These are phyloP conservation scores for Fregata magnificens DNA, from an alignment of 2,113 vertebrate species.

Conservation along the genomic window DNA sequence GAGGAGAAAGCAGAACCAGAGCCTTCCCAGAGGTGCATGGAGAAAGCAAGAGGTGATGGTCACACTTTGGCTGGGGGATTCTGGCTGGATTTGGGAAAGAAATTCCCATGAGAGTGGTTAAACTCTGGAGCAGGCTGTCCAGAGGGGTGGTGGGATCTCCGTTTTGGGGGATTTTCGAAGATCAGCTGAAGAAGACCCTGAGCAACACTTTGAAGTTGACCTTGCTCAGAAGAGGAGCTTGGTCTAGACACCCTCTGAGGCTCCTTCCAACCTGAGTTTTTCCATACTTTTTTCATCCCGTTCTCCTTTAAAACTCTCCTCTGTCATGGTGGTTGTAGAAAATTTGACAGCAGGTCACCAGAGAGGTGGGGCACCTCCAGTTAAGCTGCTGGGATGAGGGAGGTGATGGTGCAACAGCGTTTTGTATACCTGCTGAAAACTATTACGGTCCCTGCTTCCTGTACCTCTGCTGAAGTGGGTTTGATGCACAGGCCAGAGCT, in stretches of 20 bases:
- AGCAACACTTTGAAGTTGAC: not conserved
- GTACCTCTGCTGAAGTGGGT: rapidly evolving
- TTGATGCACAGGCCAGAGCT: not conserved
- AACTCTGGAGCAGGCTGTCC: not conserved
- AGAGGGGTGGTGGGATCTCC: not conserved
- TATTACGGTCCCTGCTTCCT: rapidly evolving
- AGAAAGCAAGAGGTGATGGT: not conserved
- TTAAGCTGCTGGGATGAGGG: not conserved
- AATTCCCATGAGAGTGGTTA: not conserved
- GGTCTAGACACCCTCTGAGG: not conserved
- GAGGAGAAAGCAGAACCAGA: not conserved
- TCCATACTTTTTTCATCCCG: rapidly evolving
- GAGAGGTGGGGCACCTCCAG: not conserved
- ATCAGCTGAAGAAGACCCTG: not conserved
- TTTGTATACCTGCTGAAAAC: not conserved
- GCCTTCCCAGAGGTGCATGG: not conserved
- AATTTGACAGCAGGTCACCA: not conserved
- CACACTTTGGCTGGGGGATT: not conserved
- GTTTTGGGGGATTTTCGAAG: not conserved
- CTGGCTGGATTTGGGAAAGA: not conserved
- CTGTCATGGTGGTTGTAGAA: not conserved
- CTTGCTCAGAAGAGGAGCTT: no score
- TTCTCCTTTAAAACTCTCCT: not conserved
- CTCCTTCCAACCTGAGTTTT: not conserved
- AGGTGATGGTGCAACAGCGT: not conserved